Percentiles rank a stretch among this genome's conserved stretches.
These are phyloP conservation scores for Tribolium freemani DNA, from an alignment of 2,888 invertebrate genomes.

Conservation along the genomic window DNA sequence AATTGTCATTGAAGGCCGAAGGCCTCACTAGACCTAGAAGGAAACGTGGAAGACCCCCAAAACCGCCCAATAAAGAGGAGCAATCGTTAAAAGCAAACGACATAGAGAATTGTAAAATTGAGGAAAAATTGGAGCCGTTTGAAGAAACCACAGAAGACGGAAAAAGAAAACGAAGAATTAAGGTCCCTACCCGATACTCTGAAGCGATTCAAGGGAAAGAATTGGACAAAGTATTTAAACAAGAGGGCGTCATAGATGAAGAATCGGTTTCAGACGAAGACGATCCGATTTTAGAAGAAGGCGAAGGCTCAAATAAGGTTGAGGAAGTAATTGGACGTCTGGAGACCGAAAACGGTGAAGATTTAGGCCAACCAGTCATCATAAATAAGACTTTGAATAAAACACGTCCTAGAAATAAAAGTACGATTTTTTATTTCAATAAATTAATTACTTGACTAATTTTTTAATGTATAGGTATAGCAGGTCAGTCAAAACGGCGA, in stretches of 20 bases:
- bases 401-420: constrained; percentile 33
- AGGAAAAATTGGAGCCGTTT: constrained; percentile 51
- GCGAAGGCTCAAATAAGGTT: constrained; percentile 31
- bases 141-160: constrained; percentile 69
- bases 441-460: too few relatives aligned
- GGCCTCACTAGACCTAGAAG: constrained; percentile 77
- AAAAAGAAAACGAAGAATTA: constrained; percentile 75
- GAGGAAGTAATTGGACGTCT: constrained; percentile 77
- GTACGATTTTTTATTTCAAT: neutral
- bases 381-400: constrained; percentile 67
- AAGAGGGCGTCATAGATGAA: constrained; percentile 78
- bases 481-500: constrained; percentile 52
- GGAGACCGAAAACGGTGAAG: constrained; percentile 73
- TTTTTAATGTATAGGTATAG: neutral
- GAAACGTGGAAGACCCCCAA: constrained; percentile 80
- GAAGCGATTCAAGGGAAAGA: constrained; percentile 78
- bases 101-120: constrained; percentile 39
- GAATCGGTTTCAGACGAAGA: constrained; percentile 52
- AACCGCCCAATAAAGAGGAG: constrained; percentile 56
- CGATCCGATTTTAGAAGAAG: constrained; percentile 55
- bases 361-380: constrained; percentile 75
- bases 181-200: constrained; percentile 75
- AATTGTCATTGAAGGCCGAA: constrained; percentile 75
- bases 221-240: constrained; percentile 79
- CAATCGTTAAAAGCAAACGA: constrained; percentile 32